Evolutionary conservation across 2,888 invertebrate genomes (phyloP).

Genomic region (Celastrina argiolus): DNA sequence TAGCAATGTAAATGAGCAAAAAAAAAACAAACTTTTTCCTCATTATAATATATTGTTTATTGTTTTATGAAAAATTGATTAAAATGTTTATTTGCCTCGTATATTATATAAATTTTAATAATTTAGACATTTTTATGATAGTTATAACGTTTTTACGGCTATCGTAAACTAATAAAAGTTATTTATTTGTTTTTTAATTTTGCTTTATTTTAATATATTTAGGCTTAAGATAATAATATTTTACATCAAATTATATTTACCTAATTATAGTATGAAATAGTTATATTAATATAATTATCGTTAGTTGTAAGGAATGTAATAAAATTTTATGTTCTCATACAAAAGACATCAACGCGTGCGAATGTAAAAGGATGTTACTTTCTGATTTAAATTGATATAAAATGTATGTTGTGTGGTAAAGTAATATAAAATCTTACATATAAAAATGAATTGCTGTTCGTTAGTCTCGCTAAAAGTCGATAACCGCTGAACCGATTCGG

Average conservation of each 20-base stretch:
- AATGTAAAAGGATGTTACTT: background rate
- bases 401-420: too few relatives aligned
- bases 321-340: background rate
- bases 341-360: background rate
- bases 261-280: background rate
- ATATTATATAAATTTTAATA: background rate
- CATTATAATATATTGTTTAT: background rate
- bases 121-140: background rate
- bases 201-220: background rate
- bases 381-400: too few relatives aligned
- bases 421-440: too few relatives aligned
- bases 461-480: too few relatives aligned
- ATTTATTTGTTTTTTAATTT: constrained; percentile 6
- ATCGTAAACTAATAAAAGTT: too few relatives aligned
- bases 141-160: background rate
- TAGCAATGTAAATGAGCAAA: background rate
- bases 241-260: background rate
- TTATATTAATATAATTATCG: background rate
- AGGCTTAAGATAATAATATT: background rate
- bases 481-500: too few relatives aligned
- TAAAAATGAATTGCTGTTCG: too few relatives aligned
- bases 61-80: background rate
- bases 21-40: background rate
- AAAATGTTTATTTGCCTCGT: background rate
- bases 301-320: background rate